Base-by-base conservation (phyloP, 2,888 invertebrate genomes). In the Oscheius myriophilus region DNA sequence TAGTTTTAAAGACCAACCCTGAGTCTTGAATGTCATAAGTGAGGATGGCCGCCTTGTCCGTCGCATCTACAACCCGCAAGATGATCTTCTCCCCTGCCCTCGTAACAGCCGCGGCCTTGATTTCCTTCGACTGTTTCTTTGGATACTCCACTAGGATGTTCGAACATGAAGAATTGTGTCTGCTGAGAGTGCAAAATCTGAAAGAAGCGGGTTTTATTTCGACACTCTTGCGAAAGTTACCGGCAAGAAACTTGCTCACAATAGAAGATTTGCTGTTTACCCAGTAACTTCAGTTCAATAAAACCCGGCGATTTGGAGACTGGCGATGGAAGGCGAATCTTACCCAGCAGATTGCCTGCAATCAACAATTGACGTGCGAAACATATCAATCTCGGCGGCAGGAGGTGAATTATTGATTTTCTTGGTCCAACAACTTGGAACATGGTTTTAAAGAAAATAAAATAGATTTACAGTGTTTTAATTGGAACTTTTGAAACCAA, bases 221-320 rank as follows among this genome's bases (percentile, higher is more conserved):
- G 41, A 43, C 26, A 42, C 21, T 25, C 33, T 14, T 26, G 52
- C 61, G 55, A 18, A 39, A 39, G 55, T 33, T 42, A 77, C 75
- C 72, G 70, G 72, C 80, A 80, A n/a, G 63, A 52, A 1, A 52
- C 16, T 23, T 68, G 64, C 54, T 79, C 79, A 49, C 80, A 80
- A 63, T 74, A 80, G 51, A 78, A 76, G 0, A 80, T 23, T 55
- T 71, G 72, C 11, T 74, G 71, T 18, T 71, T 67, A 14, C 76
- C 73, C 33, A 79, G 67, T 43, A 80, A 41, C 57, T 73, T 79
- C 46, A 80, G 65, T 42, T 80, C 78, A 4, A 73, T 25, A 45
- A 76, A 71, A 25, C 69, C 70, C 6, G 59, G 52, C 0, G 71
- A 42, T 25, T 52, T n/a, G 18, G 33, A 52, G 42, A 54, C 21